These are phyloP conservation scores for Apostichopus parvimensis DNA, from an alignment of 35 echinoderm and acorn worm species.

Conservation along the genomic window DNA sequence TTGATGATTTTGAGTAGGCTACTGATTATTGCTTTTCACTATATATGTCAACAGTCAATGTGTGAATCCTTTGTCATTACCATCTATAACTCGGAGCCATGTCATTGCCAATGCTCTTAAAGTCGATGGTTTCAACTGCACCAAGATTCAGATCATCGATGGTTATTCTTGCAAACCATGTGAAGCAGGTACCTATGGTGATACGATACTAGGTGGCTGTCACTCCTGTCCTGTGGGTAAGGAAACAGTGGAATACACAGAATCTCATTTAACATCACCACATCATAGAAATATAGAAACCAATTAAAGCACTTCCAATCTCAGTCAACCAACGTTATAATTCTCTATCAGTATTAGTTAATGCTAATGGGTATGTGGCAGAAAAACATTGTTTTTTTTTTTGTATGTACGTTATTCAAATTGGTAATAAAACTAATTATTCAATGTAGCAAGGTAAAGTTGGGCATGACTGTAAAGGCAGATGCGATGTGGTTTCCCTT, in stretches of 20 bases:
- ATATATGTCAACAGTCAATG: background rate
- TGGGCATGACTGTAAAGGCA: too few relatives aligned
- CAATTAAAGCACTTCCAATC: too few relatives aligned
- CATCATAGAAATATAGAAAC: too few relatives aligned
- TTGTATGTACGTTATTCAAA: too few relatives aligned
- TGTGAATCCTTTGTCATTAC: background rate
- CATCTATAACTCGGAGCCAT: background rate
- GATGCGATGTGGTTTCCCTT: too few relatives aligned
- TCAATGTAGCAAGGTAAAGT: too few relatives aligned
- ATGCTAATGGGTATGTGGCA: too few relatives aligned
- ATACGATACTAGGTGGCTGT: background rate
- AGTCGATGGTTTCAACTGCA: background rate
- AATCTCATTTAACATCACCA: background rate
- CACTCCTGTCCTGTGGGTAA: background rate
- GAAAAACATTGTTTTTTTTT: too few relatives aligned
- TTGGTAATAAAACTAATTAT: too few relatives aligned
- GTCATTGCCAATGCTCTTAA: background rate
- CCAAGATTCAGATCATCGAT: background rate
- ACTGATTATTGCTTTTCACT: background rate
- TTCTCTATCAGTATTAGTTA: too few relatives aligned
- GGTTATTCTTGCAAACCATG: background rate
- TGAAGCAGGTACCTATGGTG: background rate
- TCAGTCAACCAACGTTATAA: too few relatives aligned
- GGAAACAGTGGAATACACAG: background rate
- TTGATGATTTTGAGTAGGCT: too few relatives aligned